Percentiles rank a stretch among this genome's conserved stretches.
Evolutionary conservation across 2,113 vertebrate genomes (phyloP).

Genomic region (Sorex fumeus): DNA sequence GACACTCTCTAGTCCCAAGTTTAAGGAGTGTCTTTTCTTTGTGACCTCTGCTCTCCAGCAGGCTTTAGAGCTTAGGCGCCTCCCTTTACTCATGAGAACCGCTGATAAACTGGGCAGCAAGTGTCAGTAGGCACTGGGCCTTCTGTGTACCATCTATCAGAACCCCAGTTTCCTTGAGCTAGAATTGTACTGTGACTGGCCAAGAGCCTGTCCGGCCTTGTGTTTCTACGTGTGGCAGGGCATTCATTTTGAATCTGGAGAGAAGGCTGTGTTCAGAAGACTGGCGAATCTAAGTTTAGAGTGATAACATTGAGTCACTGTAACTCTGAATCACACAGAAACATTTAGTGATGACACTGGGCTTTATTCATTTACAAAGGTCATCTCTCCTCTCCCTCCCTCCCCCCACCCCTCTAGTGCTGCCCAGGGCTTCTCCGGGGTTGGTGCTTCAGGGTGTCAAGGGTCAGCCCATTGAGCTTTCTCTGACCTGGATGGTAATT

Average conservation of each 20-base stretch:
- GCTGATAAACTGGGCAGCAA: background rate
- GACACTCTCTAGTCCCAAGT: too few relatives aligned
- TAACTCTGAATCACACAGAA: slow-evolving; percentile 37
- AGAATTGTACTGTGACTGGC: background rate
- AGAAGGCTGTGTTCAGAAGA: background rate
- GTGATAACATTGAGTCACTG: slow-evolving; percentile 24
- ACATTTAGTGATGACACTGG: background rate
- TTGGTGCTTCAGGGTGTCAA: too few relatives aligned
- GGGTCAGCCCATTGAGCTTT: too few relatives aligned
- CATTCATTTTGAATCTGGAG: background rate
- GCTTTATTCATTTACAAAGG: background rate
- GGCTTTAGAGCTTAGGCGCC: background rate
- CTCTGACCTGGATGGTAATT: background rate
- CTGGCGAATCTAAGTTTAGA: slow-evolving; percentile 3
- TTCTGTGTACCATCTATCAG: background rate
- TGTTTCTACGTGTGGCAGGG: background rate
- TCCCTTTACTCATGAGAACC: background rate
- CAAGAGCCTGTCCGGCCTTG: background rate
- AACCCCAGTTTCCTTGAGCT: background rate
- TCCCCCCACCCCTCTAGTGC: too few relatives aligned
- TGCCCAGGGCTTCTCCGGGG: too few relatives aligned
- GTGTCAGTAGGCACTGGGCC: background rate
- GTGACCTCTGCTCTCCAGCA: background rate
- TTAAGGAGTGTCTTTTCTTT: background rate
- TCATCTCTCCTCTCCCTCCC: too few relatives aligned